Base-by-base conservation (phyloP, 2,797 vertebrate species). In the Ataeniobius toweri region DNA sequence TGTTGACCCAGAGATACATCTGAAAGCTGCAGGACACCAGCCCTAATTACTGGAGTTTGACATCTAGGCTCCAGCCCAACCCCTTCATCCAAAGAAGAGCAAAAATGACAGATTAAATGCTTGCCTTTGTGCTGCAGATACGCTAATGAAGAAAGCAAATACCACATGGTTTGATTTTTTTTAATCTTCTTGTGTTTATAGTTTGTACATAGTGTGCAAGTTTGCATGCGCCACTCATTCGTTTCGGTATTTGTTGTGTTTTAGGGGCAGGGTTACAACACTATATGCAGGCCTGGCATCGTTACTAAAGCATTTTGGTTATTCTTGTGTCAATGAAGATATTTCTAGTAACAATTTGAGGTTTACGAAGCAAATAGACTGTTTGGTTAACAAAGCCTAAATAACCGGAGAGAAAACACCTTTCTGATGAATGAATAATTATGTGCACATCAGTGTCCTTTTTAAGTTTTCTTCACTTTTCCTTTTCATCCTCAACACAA, bases 401-500 rank as follows among this genome's bases (percentile, higher is more conserved):
- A 55, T 55, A 55, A 24, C 53, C 5, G 44, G 14, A 16, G 50
- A 51, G 12, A 51, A 51, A 31, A 61, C 20, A 31, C 5, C 14
- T 63, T 63, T 31, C 26, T 63, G 5, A 63, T 63, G 10, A 28
- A 13, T 22, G 46, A 56, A 28, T 10, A 70, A 71, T 53, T 72
- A 75, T 48, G 78, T 59, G n/a, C 39, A 20, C 26, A 24, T 68
- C 22, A 0, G 0, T 12, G 1, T 24, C 1, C 24, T 56, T 56
- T 56, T n/a, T 16, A 53, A 18, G 5, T 41, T 18, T 16, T 67
- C 7, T 67, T 24, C 63, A 41, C 20, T 22, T 73, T 59, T 63
- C 63, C 8, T 59, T 48, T 74, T 55, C 48, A 4, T 58, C 50
- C 56, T 77, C 46, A 59, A 69, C 71, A 31, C 72, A 53, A 56